Conservation (phyloP, 2,113 vertebrate species). For the Clupea harengus region DNA sequence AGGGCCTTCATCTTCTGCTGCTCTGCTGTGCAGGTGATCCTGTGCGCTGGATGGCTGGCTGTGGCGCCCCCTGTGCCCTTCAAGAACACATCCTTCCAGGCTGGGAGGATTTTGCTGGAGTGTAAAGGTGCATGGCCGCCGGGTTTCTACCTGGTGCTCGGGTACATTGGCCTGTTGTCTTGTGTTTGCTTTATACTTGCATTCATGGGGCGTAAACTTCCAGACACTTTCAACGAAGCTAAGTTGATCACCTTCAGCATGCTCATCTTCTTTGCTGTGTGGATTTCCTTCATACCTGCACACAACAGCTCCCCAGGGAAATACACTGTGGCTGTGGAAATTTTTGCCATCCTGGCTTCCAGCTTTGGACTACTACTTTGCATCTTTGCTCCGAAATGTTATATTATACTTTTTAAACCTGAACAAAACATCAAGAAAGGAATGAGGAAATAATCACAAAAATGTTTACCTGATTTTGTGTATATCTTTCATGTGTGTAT, state of each 20-base stretch:
- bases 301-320: conserved; percentile 72
- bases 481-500: background rate
- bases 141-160: conserved; percentile 69
- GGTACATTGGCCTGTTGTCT: conserved; percentile 72
- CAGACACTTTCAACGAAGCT: conserved; percentile 67
- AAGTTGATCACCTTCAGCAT: conserved; percentile 74
- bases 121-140: conserved; percentile 68
- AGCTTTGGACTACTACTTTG: conserved; percentile 72
- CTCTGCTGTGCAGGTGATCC: conserved; percentile 63
- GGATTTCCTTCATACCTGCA: conserved; percentile 75
- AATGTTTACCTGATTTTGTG: background rate
- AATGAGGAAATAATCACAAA: conserved; percentile 50
- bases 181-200: conserved; percentile 69
- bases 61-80: conserved; percentile 62
- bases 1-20: conserved; percentile 63
- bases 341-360: conserved; percentile 73
- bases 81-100: conserved; percentile 65
- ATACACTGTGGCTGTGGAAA: conserved; percentile 72
- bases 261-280: conserved; percentile 74
- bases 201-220: conserved; percentile 69
- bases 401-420: conserved; percentile 68
- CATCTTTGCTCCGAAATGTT: conserved; percentile 75
- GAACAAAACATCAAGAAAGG: conserved; percentile 70
- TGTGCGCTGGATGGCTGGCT: conserved; percentile 63
- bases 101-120: conserved; percentile 68